A percentile compares a stretch with the other conserved stretches of the same genome.
Evolutionary conservation across 2,113 vertebrate genomes (phyloP).

Genomic region (Forbesichthys papilliferus): DNA sequence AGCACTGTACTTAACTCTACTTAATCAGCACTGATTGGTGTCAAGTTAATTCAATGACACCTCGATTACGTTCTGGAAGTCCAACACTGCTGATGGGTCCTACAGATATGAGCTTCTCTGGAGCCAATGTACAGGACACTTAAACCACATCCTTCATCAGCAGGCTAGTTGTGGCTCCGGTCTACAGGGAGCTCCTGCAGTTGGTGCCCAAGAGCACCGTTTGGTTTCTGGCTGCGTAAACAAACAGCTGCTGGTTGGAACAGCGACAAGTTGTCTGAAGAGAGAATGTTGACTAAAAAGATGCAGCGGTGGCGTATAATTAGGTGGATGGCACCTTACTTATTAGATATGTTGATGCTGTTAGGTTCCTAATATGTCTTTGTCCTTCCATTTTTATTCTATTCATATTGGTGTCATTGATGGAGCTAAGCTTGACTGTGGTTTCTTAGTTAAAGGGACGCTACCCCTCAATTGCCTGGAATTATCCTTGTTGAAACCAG

Average conservation of each 20-base stretch:
- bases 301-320: too few species aligned
- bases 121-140: slow-evolving; percentile 38
- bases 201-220: slow-evolving; percentile 64
- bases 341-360: neutral
- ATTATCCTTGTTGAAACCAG: too few species aligned
- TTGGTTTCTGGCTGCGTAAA: slow-evolving; percentile 68
- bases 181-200: slow-evolving; percentile 62
- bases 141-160: slow-evolving; percentile 62
- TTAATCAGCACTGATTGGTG: slow-evolving; percentile 32
- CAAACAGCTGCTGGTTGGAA: slow-evolving; percentile 68
- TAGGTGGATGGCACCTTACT: neutral
- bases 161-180: slow-evolving; percentile 62
- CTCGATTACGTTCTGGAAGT: slow-evolving; percentile 55
- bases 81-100: slow-evolving; percentile 22
- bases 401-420: too few species aligned
- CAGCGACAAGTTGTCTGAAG: slow-evolving; percentile 61
- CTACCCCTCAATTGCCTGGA: too few species aligned
- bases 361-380: too few species aligned
- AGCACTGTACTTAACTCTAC: slow-evolving; percentile 52
- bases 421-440: too few species aligned
- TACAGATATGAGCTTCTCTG: slow-evolving; percentile 47
- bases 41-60: slow-evolving; percentile 44
- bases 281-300: neutral
- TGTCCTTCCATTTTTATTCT: neutral
- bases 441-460: neutral